These are phyloP conservation scores for Euschistus heros DNA, from an alignment of 1,140 invertebrate species.

Conservation along the genomic window DNA sequence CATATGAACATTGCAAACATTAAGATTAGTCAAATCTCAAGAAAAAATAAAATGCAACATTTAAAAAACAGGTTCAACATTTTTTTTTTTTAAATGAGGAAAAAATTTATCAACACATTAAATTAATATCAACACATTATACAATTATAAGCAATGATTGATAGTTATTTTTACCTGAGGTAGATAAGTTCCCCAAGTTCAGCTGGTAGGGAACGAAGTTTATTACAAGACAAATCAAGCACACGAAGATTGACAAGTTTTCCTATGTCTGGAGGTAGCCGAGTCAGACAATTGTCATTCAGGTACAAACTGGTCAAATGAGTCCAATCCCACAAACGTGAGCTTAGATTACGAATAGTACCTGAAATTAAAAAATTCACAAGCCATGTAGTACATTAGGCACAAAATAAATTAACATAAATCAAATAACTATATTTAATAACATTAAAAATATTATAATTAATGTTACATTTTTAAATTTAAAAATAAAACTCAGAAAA, in stretches of 20 bases:
- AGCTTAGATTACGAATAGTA: constrained; percentile 82
- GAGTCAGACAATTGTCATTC: constrained; percentile 84
- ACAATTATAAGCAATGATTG: too few relatives aligned
- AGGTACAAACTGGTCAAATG: constrained; percentile 88
- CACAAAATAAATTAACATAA: too few relatives aligned
- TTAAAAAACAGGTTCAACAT: too few relatives aligned
- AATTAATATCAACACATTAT: too few relatives aligned
- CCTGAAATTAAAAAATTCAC: constrained; percentile 48
- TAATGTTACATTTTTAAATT: not conserved
- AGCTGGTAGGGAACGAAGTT: constrained; percentile 82
- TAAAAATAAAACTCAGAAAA: not conserved
- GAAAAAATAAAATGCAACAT: too few relatives aligned
- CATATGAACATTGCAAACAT: too few relatives aligned
- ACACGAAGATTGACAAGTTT: constrained; percentile 69
- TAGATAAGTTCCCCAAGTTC: constrained; percentile 92
- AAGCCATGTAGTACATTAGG: too few relatives aligned
- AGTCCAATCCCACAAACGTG: constrained; percentile 76
- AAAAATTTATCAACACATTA: too few relatives aligned
- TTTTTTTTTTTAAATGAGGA: too few relatives aligned
- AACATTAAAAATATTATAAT: not conserved
- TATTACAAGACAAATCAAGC: constrained; percentile 89
- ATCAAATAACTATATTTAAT: too few relatives aligned
- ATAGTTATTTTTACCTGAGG: constrained; percentile 52
- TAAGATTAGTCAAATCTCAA: too few relatives aligned
- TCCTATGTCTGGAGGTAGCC: constrained; percentile 80